A percentile compares a stretch with the other conserved stretches of the same genome.
Evolutionary conservation across 2,797 vertebrate genomes (phyloP).

Genomic region (Sternotherus odoratus): DNA sequence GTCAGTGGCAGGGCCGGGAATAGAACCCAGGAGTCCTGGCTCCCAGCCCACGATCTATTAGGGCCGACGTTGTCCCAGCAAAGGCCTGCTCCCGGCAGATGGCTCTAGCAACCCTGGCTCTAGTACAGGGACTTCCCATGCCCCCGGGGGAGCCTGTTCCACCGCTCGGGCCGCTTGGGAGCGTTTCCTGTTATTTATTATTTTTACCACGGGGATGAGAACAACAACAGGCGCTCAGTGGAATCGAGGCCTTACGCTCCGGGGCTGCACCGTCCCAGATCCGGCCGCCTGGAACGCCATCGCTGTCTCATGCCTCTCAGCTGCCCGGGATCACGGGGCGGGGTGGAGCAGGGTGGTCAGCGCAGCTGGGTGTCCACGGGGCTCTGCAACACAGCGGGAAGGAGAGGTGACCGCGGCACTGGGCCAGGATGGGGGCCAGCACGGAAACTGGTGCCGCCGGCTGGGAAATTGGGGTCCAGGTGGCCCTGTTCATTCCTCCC

Average conservation of each 20-base stretch:
- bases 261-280: neutral
- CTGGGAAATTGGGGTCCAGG: too few relatives aligned
- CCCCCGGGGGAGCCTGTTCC: neutral
- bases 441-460: too few relatives aligned
- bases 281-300: neutral
- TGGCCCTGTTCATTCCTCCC: too few relatives aligned
- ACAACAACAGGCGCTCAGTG: fast-evolving
- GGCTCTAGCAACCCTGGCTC: fast-evolving
- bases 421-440: neutral
- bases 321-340: neutral
- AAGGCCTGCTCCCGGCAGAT: neutral
- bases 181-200: neutral
- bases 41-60: neutral
- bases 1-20: neutral
- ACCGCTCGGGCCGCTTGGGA: neutral
- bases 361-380: neutral
- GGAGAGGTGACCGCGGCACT: neutral
- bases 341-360: neutral
- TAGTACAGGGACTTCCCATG: neutral
- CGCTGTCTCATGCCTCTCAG: neutral
- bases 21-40: neutral
- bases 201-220: neutral
- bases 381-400: neutral
- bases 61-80: neutral
- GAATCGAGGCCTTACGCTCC: neutral